phyloP scores from a whole-genome alignment of 64 coral and sea anemone genomes.

The Trachythela sp. region DNA sequence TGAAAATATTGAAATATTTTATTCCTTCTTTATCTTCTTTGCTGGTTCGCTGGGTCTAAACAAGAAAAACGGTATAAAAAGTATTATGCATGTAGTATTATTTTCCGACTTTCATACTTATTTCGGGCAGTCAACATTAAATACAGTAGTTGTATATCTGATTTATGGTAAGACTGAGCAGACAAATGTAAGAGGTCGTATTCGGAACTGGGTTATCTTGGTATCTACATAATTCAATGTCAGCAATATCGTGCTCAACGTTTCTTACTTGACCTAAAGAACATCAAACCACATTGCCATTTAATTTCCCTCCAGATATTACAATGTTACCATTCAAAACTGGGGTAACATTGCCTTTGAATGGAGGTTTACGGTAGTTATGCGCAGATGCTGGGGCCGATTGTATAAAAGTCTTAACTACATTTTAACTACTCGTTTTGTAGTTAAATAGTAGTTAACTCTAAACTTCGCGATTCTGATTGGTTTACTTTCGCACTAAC shows the following conservation, averaged over 20 bases:
- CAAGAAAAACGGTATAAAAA: background rate
- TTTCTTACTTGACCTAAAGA: background rate
- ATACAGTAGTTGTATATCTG: background rate
- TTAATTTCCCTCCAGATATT: background rate
- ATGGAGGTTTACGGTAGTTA: background rate
- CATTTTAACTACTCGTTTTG: too few relatives aligned
- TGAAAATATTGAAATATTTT: background rate
- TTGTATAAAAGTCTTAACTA: too few relatives aligned
- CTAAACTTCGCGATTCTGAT: too few relatives aligned
- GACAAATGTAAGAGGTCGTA: too few relatives aligned
- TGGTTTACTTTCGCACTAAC: too few relatives aligned
- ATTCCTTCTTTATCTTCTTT: background rate
- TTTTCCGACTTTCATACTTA: background rate
- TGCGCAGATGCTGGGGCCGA: too few relatives aligned
- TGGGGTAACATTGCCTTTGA: background rate
- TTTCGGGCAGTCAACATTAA: background rate
- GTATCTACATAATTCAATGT: background rate
- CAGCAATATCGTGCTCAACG: background rate
- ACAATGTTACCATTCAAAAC: background rate
- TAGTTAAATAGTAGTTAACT: too few relatives aligned
- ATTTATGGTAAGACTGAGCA: too few relatives aligned
- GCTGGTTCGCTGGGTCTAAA: background rate
- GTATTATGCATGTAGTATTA: background rate
- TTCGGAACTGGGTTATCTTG: background rate
- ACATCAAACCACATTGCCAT: background rate